These are phyloP conservation scores for Lordiphosa stackelbergi DNA, from an alignment of 1,140 invertebrate genomes.

Conservation along the genomic window DNA sequence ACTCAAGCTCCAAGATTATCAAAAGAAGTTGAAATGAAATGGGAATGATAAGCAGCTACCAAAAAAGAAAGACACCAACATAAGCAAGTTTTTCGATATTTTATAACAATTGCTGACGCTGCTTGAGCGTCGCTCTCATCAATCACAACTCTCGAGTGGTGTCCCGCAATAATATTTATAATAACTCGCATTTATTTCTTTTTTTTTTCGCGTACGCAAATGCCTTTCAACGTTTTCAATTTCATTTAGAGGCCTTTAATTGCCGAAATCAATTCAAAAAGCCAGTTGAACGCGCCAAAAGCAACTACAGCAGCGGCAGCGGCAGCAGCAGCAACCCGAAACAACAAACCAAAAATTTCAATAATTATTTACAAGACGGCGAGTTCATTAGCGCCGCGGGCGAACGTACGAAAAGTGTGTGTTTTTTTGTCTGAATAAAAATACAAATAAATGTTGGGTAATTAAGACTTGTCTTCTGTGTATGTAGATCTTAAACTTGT, in stretches of 20 bases:
- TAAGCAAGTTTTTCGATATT: slow-evolving; percentile 20
- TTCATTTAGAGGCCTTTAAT: slow-evolving; percentile 69
- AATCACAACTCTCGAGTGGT: slow-evolving; percentile 63
- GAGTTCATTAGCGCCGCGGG: slow-evolving; percentile 68
- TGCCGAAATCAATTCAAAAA: slow-evolving; percentile 72
- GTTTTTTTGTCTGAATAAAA: slow-evolving; percentile 46
- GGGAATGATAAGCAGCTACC: slow-evolving; percentile 39
- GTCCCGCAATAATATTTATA: slow-evolving; percentile 64
- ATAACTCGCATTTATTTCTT: slow-evolving; percentile 41
- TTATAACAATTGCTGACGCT: slow-evolving; percentile 44
- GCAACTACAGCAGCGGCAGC: slow-evolving; percentile 42
- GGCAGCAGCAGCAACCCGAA: slow-evolving; percentile 27
- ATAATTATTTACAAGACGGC: slow-evolving; percentile 72
- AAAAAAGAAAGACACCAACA: slow-evolving; percentile 14
- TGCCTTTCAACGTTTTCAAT: slow-evolving; percentile 68
- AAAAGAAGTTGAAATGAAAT: slow-evolving; percentile 19
- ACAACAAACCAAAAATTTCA: slow-evolving; percentile 47
- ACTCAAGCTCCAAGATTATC: slow-evolving; percentile 40
- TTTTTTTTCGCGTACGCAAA: slow-evolving; percentile 29
- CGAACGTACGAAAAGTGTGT: slow-evolving; percentile 21
- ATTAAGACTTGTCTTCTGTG: slow-evolving; percentile 60
- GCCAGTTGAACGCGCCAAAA: slow-evolving; percentile 71
- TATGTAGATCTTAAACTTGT: slow-evolving; percentile 26
- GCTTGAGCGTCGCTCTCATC: slow-evolving; percentile 52
- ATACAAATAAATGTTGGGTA: slow-evolving; percentile 72